Evolutionary conservation across 2,113 vertebrate genomes (phyloP).

Genomic region (Delphinus delphis): DNA sequence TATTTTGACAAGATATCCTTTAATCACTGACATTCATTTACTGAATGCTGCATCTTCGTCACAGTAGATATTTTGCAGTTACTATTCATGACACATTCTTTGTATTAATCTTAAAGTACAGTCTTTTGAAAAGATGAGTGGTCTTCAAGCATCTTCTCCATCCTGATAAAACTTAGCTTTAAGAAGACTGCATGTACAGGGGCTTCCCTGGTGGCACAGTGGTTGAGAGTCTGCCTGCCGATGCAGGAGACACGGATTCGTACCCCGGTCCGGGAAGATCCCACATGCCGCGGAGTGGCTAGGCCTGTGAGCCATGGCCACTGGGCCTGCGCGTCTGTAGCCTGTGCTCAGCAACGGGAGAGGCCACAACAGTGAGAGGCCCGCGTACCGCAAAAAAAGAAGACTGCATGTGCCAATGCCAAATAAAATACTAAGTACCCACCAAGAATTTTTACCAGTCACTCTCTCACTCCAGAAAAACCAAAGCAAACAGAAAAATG

Average conservation of each 20-base stretch:
- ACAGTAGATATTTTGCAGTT: fast-evolving
- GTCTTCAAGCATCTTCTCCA: background rate
- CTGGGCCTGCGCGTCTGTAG: too few species aligned
- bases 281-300: too few species aligned
- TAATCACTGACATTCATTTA: background rate
- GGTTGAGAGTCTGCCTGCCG: too few species aligned
- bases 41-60: fast-evolving
- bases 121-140: background rate
- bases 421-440: background rate
- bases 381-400: background rate
- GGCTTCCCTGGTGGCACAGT: too few species aligned
- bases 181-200: background rate
- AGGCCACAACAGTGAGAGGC: too few species aligned
- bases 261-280: too few species aligned
- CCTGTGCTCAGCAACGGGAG: too few species aligned
- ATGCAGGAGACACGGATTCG: too few species aligned
- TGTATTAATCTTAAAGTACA: background rate
- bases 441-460: background rate
- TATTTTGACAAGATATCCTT: background rate
- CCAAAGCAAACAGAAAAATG: background rate
- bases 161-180: background rate
- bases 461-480: background rate
- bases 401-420: fast-evolving
- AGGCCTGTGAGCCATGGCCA: too few species aligned
- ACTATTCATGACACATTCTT: background rate